Evolutionary conservation across 2,797 vertebrate species (phyloP), one percentile per base, ranked within the genome.

Genomic region (Uromys caudimaculatus): DNA sequence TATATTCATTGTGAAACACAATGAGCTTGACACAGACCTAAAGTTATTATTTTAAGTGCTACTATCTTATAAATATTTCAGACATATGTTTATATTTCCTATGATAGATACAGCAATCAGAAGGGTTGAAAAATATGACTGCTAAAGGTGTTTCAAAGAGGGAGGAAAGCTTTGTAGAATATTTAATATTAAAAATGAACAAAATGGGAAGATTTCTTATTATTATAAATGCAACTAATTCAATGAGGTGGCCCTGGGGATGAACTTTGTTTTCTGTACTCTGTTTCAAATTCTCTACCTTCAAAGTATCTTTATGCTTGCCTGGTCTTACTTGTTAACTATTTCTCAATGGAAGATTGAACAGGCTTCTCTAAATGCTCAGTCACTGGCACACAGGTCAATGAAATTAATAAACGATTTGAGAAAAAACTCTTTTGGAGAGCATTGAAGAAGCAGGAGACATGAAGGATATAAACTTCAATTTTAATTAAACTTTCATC

Each of bases 331-430:
- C 78, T 93, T 69, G 54, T 60, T 83, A 89, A 75, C 38, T 67
- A 76, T 89, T 81, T 94, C 54, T 87, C 90, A 88, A 58, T 75
- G 35, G 83, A 85, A 95, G 87, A 89, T 0, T 81, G 60, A 91
- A 58, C 84, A 91, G 44, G 85, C 73, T 24, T 52, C 19, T 19
- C 41, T 90, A 94, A 92, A 58, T 85, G 67, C 84, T 78, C 67
- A 75, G 54, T 81, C 21, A 32, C 52, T 84, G 38, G 62, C 76
- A 24, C 85, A 95, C 60, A 90, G 47, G 16, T 47, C 84, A 32
- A 76, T 83, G 47, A 96, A 97, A 95, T 86, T 89, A 95, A 78
- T 91, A 76, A 82, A 94, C 27, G 47, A 93, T 89, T 50, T 2
- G 16, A 29, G n/a, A 16, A 27, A 90, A 84, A 96, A n/a, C 27